phyloP scores from a whole-genome alignment of 2,888 invertebrate species.

The Abrostola tripartita region DNA sequence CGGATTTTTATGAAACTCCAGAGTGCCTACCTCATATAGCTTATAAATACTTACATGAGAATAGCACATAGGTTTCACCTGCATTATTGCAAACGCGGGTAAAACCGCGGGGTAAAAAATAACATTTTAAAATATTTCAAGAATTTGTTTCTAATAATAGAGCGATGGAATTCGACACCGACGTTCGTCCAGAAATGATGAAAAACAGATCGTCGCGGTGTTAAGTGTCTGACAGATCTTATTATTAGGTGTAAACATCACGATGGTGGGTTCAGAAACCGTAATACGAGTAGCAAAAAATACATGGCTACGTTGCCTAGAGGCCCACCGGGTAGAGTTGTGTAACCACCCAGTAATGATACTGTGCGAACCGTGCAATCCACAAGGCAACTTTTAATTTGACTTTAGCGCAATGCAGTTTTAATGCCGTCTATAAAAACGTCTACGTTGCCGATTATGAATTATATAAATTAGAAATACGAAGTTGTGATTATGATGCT shows the following conservation, averaged over 20 bases:
- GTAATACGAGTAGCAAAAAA: constrained; percentile 56
- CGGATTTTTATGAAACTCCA: no score
- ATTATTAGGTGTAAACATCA: constrained; percentile 69
- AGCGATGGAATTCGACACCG: constrained; percentile 61
- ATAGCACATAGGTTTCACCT: no score
- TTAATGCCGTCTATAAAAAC: constrained; percentile 9
- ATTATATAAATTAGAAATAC: neutral
- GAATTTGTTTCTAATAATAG: constrained; percentile 64
- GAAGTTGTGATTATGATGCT: no score
- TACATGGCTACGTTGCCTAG: constrained; percentile 33
- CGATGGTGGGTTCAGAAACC: constrained; percentile 51
- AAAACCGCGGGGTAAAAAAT: constrained; percentile 37
- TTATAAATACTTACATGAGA: no score
- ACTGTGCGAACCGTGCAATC: constrained; percentile 27
- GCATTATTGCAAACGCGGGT: neutral
- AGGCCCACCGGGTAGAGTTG: constrained; percentile 48
- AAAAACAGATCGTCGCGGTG: constrained; percentile 73
- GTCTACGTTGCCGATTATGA: neutral
- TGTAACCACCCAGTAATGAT: constrained; percentile 44
- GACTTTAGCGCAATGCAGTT: constrained; percentile 12
- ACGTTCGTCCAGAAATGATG: constrained; percentile 65
- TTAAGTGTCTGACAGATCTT: constrained; percentile 69
- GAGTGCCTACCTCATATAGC: no score
- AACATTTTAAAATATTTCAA: constrained; percentile 46
- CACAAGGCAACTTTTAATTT: constrained; percentile 27